Conservation (phyloP, 1,140 invertebrate species). For the Drosophila grimshawi region DNA sequence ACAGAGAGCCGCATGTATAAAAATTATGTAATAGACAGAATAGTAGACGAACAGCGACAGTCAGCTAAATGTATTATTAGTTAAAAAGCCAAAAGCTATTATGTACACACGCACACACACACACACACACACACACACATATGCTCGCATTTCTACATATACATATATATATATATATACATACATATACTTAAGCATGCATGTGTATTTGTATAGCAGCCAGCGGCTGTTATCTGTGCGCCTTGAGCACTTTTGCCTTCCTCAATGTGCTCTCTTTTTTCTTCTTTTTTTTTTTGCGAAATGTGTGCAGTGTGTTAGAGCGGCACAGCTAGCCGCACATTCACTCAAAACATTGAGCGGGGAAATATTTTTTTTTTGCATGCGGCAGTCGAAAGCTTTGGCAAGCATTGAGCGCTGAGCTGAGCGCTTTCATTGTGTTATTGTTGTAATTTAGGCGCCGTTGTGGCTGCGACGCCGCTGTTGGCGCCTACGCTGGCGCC, state of each 20-base stretch:
- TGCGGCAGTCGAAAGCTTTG: constrained; percentile 8
- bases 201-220: not conserved
- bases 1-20: not conserved
- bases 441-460: constrained; percentile 55
- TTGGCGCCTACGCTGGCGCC: constrained; percentile 16
- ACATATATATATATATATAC: not conserved
- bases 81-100: constrained; percentile 57
- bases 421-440: constrained; percentile 14
- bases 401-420: constrained; percentile 9
- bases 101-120: constrained; percentile 41
- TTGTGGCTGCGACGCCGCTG: constrained; percentile 42
- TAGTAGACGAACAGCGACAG: constrained; percentile 56
- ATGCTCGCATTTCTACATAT: too few species aligned
- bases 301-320: constrained; percentile 30
- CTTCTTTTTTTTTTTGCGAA: too few species aligned
- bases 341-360: constrained; percentile 33
- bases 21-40: constrained; percentile 71
- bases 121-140: not conserved
- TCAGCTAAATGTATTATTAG: constrained; percentile 78
- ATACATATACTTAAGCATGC: not conserved
- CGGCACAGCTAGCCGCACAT: constrained; percentile 33
- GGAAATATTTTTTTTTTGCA: not conserved
- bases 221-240: constrained; percentile 22
- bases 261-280: constrained; percentile 8
- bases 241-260: constrained; percentile 43